Base-by-base conservation (phyloP, 1,140 invertebrate species). In the Papilio helenus region DNA sequence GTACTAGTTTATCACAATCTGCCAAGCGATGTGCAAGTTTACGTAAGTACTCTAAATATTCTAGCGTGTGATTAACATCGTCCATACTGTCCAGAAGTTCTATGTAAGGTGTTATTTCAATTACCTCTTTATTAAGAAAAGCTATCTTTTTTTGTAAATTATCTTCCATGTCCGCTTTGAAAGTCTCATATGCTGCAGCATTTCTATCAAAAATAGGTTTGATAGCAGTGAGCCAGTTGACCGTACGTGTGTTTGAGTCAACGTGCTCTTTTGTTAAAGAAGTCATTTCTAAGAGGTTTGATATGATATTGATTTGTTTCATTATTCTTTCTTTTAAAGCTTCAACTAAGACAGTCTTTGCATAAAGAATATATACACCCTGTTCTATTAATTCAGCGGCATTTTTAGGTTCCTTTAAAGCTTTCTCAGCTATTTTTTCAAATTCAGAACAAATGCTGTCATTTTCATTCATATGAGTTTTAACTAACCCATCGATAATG, bases 141-240 rank as follows among this genome's bases (percentile, higher is more conserved):
- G 96, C 96, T 16, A 97, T 96, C 84, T 96, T 96, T 68, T 95
- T 94, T 78, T 96, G 95, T 51, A 98, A 87, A 80, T 95, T 95
- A 85, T 98, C 97, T 94, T 99, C 98, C 87, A 98, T 97, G 77
- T 97, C 96, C 76, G 96, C 97, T 94, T 98, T 98, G 65, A 96
- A 96, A 44, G 96, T 96, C 94, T 98, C 98, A 87, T 97, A 97
- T 81, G 97, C 96, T 46, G 95, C 95, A 61, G 96, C 96, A 89
- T 97, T 97, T 87, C 96, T 95, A 26, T 97, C 96, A 82, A 97
- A 96, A 61, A 97, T 96, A 4, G 96, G 96, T 85, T 96, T 96
- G 18, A 98, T 97, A 68, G 96, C 95, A 77, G 95, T 94, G 10
- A 97, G 86, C 97, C 97, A 98, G 83, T 96, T 96, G 0, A 97